Evolutionary conservation across 2,888 invertebrate genomes (phyloP).

Genomic region (Diplazon laetatorius): DNA sequence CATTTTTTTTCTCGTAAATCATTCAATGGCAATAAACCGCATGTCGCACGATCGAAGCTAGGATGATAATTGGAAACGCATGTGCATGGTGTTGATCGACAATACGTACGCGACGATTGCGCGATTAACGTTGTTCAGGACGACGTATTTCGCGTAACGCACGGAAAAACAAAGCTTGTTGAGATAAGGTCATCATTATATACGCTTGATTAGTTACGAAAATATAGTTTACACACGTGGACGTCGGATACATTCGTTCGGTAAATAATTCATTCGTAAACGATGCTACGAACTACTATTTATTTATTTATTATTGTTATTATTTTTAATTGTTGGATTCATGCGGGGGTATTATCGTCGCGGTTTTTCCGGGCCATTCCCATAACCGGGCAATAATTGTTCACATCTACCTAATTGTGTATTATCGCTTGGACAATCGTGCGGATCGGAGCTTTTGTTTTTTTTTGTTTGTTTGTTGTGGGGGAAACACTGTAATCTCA

Average conservation of each 20-base stretch:
- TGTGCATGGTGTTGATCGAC: neutral
- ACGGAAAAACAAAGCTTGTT: conserved; percentile 77
- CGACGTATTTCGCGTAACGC: conserved; percentile 49
- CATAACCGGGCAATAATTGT: conserved; percentile 51
- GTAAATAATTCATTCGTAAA: conserved; percentile 48
- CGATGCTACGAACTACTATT: conserved; percentile 54
- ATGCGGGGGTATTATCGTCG: conserved; percentile 46
- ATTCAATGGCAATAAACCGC: conserved; percentile 1
- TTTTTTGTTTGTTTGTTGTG: too few species aligned
- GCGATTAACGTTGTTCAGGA: conserved; percentile 19
- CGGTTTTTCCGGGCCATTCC: conserved; percentile 45
- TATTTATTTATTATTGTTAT: too few species aligned
- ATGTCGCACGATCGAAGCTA: too few species aligned
- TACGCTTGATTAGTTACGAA: conserved; percentile 53
- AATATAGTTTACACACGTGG: conserved; percentile 37
- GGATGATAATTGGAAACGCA: too few species aligned
- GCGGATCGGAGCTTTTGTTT: conserved; percentile 47
- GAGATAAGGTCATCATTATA: conserved; percentile 64
- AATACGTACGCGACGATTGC: conserved; percentile 6
- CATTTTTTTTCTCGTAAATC: conserved; percentile 11
- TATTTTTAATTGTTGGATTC: conserved; percentile 61
- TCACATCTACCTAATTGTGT: conserved; percentile 47
- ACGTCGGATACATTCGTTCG: conserved; percentile 32
- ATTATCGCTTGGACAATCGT: conserved; percentile 56
- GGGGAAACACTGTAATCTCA: conserved; percentile 48